Conservation (phyloP, 2,888 invertebrate genomes). For the Ctena decussata region DNA sequence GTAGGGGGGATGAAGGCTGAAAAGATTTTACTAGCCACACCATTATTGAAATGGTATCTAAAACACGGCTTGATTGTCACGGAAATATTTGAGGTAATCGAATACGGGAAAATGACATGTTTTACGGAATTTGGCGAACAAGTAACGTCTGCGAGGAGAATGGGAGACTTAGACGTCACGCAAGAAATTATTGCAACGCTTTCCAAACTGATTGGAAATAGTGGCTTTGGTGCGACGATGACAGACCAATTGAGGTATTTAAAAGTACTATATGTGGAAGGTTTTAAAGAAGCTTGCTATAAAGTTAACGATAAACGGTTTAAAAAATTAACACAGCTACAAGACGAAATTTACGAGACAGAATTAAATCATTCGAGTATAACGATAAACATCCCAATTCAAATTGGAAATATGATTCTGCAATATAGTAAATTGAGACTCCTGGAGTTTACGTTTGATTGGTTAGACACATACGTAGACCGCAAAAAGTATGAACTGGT, state of each 20-base stretch:
- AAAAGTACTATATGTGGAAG: slow-evolving; percentile 6
- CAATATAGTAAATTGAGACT: slow-evolving; percentile 67
- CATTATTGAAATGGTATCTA: slow-evolving; percentile 22
- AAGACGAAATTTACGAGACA: slow-evolving; percentile 2
- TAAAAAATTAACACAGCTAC: not conserved
- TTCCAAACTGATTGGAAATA: slow-evolving; percentile 14
- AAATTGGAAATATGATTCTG: slow-evolving; percentile 62
- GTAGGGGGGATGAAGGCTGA: slow-evolving; percentile 4
- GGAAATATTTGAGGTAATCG: slow-evolving; percentile 13
- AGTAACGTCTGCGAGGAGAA: slow-evolving; percentile 11
- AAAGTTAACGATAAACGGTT: slow-evolving; percentile 17
- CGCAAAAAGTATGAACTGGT: slow-evolving; percentile 40
- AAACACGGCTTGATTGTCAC: slow-evolving; percentile 19
- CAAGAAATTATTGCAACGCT: not conserved
- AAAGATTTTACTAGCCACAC: not conserved
- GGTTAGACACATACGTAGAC: slow-evolving; percentile 44
- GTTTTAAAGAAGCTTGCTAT: not conserved
- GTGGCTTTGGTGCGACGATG: not conserved
- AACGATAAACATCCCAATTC: slow-evolving; percentile 46
- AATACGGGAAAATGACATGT: slow-evolving; percentile 1
- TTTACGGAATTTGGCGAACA: slow-evolving; percentile 15
- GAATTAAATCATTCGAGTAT: slow-evolving; percentile 41
- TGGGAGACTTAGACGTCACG: not conserved
- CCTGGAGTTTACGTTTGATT: slow-evolving; percentile 60
- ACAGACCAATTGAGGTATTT: not conserved